These are phyloP conservation scores for Spodoptera exigua DNA, from an alignment of 2,888 invertebrate genomes.

Conservation along the genomic window DNA sequence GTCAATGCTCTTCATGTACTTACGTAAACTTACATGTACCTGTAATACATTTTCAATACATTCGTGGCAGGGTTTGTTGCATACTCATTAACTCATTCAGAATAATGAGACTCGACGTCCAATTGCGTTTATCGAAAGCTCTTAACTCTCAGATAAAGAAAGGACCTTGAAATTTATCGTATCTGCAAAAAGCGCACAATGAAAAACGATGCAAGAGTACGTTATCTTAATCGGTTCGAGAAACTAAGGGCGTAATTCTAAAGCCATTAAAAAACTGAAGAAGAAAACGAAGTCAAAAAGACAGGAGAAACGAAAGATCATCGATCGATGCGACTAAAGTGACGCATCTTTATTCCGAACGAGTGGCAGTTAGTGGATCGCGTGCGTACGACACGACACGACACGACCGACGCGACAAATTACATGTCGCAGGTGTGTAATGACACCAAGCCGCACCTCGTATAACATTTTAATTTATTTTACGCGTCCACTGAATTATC, in stretches of 20 bases:
- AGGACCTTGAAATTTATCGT: conserved; percentile 23
- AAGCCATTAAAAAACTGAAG: conserved; percentile 26
- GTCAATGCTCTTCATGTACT: no score
- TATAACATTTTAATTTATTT: conserved; percentile 70
- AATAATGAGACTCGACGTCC: no score
- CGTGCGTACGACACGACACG: conserved; percentile 42
- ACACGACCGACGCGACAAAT: conserved; percentile 66
- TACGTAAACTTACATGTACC: no score
- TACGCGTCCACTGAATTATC: conserved; percentile 60
- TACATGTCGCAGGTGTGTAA: conserved; percentile 67
- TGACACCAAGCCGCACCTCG: conserved; percentile 55
- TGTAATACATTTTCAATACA: no score
- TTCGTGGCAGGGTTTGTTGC: no score
- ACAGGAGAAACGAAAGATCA: conserved; percentile 11
- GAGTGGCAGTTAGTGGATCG: conserved; percentile 47
- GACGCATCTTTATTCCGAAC: conserved; percentile 48
- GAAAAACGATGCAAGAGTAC: conserved; percentile 29
- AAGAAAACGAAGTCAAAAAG: conserved; percentile 30
- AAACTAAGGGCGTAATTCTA: conserved; percentile 36
- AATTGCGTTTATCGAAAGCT: no score
- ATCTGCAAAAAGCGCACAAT: conserved; percentile 18
- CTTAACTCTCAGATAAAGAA: conserved; percentile 19
- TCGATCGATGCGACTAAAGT: conserved; percentile 26
- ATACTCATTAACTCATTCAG: no score
- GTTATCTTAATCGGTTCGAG: conserved; percentile 37